phyloP scores from a whole-genome alignment of 1,140 invertebrate species.

The Nasonia vitripennis region DNA sequence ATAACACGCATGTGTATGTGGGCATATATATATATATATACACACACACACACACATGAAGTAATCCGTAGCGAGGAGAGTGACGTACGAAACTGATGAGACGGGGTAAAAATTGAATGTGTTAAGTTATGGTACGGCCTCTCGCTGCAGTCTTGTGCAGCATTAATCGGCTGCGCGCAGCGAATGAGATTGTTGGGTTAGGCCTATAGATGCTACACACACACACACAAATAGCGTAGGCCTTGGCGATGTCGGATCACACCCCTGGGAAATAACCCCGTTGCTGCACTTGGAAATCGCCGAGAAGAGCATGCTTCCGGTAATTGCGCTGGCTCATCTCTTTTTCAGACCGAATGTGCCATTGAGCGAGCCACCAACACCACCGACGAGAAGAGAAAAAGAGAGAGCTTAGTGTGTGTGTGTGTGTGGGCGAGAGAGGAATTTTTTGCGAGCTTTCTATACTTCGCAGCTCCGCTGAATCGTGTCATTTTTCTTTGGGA shows the following conservation, averaged over 20 bases:
- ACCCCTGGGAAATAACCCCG: slow-evolving; percentile 37
- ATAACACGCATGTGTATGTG: too few species aligned
- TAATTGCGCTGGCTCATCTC: slow-evolving; percentile 37
- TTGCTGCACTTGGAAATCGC: not conserved
- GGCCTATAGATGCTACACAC: not conserved
- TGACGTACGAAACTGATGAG: not conserved
- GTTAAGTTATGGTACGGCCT: not conserved
- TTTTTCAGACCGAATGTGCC: slow-evolving; percentile 31
- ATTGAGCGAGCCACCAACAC: too few species aligned
- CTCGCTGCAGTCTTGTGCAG: not conserved
- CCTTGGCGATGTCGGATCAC: slow-evolving; percentile 34
- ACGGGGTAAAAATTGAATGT: slow-evolving; percentile 11
- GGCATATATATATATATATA: too few species aligned
- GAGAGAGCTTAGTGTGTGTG: not conserved
- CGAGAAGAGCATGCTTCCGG: not conserved
- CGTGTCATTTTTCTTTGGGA: not conserved
- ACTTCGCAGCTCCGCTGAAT: not conserved
- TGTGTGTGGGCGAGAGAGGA: not conserved
- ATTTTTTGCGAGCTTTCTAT: not conserved
- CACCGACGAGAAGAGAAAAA: too few species aligned
- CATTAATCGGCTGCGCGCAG: not conserved
- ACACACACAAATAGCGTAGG: not conserved
- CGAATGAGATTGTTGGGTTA: not conserved
- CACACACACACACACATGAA: too few species aligned
- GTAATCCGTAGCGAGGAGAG: too few species aligned